phyloP scores from a whole-genome alignment of 2,888 invertebrate species.

The Cryptus armator region DNA sequence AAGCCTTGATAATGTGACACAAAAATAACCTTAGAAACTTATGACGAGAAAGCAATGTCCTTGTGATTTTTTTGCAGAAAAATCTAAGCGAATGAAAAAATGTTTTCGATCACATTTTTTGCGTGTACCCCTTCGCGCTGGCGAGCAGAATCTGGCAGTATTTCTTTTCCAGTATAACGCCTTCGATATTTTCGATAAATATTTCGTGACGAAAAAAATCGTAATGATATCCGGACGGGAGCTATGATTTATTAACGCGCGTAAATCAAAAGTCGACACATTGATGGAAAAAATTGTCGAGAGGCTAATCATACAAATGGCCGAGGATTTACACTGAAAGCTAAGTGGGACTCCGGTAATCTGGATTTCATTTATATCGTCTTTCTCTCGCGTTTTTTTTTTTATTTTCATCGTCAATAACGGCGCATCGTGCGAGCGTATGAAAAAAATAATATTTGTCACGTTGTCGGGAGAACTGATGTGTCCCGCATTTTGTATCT shows the following conservation, averaged over 20 bases:
- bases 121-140: too few species aligned
- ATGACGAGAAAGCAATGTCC: too few species aligned
- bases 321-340: slow-evolving; percentile 13
- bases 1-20: too few species aligned
- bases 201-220: too few species aligned
- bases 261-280: not conserved
- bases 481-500: slow-evolving; percentile 49
- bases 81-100: too few species aligned
- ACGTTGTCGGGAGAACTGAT: slow-evolving; percentile 1
- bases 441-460: slow-evolving; percentile 54
- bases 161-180: too few species aligned
- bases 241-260: not conserved
- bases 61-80: too few species aligned
- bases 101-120: too few species aligned
- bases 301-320: slow-evolving; percentile 10
- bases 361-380: slow-evolving; percentile 15
- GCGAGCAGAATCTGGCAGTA: too few species aligned
- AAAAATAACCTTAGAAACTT: too few species aligned
- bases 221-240: too few species aligned
- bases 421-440: slow-evolving; percentile 16
- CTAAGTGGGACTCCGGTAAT: slow-evolving; percentile 12
- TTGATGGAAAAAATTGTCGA: not conserved
- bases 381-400: not conserved
- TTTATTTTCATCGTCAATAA: slow-evolving; percentile 29
- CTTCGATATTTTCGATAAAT: too few species aligned